Evolutionary conservation across 2,113 vertebrate genomes (phyloP), one percentile per base, ranked within the genome.

Genomic region (Hippocampus abdominalis): DNA sequence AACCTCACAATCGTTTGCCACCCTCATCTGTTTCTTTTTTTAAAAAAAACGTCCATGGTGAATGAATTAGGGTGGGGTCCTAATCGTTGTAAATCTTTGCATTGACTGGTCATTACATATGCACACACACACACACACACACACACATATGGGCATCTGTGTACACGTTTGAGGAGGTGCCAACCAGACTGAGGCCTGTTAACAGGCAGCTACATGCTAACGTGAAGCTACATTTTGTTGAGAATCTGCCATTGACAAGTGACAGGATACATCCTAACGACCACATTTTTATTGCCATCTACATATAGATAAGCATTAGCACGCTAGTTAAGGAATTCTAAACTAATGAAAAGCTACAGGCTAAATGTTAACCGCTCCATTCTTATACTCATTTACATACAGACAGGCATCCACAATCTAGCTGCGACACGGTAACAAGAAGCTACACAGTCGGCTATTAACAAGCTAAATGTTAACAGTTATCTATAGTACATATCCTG

Each of bases 21-120:
- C 84, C 80, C 78, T 86, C 86, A 88, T 84, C 84, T 71, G 66
- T 76, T 80, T 87, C 77, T 84, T 87, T 87, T 83, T 84, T 84
- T 86, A 64, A 72, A 87, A 86, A 87, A 74, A 79, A 25, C 12
- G 4, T 32, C 27, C 6, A 6, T 9, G 27, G 27, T 20, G 27
- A 29, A 60, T 60, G 57, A 25, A 60, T 60, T 29, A 60, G 15
- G 8, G 13, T 60, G 15, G 27, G 61, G 74, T 80, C 84, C 78
- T 84, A 21, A 36, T 36, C 71, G 6, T 78, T 76, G 72, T 88
- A 86, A 86, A 88, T 89, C 84, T 77, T 77, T 16, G 16, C 42
- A 62, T 27, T 60, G 27, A 32, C 63, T 73, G 65, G 46, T 74
- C 70, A 70, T 80, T 68, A 73, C 70, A 75, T 66, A 76, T 67